Evolutionary conservation across 2,888 invertebrate genomes (phyloP), one percentile per base, ranked within the genome.

Genomic region (Bruchidius siliquastri): DNA sequence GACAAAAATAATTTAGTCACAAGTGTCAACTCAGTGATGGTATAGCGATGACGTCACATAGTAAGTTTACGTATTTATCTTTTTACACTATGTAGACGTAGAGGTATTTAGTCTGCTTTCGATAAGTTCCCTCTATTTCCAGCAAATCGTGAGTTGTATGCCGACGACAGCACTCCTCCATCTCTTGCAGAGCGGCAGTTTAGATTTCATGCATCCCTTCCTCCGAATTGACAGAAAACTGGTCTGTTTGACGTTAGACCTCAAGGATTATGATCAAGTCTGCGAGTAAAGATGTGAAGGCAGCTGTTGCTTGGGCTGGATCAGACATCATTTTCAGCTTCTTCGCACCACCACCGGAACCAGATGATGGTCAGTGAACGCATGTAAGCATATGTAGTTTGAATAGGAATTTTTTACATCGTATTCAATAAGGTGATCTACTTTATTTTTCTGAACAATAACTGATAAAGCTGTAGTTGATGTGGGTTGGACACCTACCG

Each of bases 271-370:
- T 80, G 80, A 80, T 80, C 76, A 77, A 75, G 74, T 78, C 80
- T 71, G 77, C 77, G 68, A 78, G 77, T 68, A 77, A 72, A 71
- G 80, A 79, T 77, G 79, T 80, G 69, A 81, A 79, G 74, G 77
- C 80, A 22, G 81, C 81, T 67, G 82, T 83, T 20, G 80, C 81
- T 74, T 83, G 83, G 83, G 82, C 81, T 68, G 83, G 82, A 73
- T 82, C 82, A 74, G 83, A 82, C 76, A 80, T 82, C 76, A 79
- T 83, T 71, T 79, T 83, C 67, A 81, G 80, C 71, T 81, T 83
- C 71, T 82, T 79, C 73, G 79, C 80, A 22, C 79, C 80, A 20
- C 76, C 75, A 69, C 79, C 80, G 30, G 75, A 75, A 21, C 32
- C 78, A 26, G 76, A 72, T 22, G 79, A 80, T 80, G 80, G 80